Percentiles rank a stretch among this genome's conserved stretches.
These are phyloP conservation scores for Automeris io DNA, from an alignment of 2,888 invertebrate genomes.

Conservation along the genomic window DNA sequence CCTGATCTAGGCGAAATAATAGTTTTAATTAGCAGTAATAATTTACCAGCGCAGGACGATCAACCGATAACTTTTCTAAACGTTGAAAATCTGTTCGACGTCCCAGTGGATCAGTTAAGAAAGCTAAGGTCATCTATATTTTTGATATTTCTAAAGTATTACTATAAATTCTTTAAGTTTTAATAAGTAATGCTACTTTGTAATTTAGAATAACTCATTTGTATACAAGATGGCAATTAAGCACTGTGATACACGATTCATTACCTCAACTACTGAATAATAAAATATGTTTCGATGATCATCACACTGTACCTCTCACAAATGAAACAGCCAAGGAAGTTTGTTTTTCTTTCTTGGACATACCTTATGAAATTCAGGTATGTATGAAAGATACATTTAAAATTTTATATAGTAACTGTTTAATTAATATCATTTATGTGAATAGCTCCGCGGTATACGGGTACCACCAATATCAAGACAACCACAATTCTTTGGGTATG, in stretches of 20 bases:
- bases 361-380: conserved; percentile 45
- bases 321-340: conserved; percentile 22
- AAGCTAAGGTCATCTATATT: conserved; percentile 34
- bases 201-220: conserved; percentile 38
- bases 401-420: neutral
- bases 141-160: conserved; percentile 8
- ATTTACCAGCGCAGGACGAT: conserved; percentile 58
- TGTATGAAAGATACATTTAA: neutral
- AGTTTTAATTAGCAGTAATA: conserved; percentile 43
- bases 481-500: conserved; percentile 42
- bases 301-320: conserved; percentile 34
- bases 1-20: conserved; percentile 45
- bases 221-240: conserved; percentile 47
- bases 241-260: conserved; percentile 34
- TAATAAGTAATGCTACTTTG: neutral
- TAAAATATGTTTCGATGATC: conserved; percentile 38
- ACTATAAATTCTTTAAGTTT: no score
- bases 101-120: conserved; percentile 41
- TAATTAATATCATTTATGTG: conserved; percentile 10
- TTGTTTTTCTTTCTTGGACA: conserved; percentile 35
- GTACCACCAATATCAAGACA: conserved; percentile 10
- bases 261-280: conserved; percentile 20
- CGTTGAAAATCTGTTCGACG: conserved; percentile 37
- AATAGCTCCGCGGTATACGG: conserved; percentile 47
- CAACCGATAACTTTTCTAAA: conserved; percentile 53